Conservation (phyloP, 2,113 vertebrate species). For the Malurus alboscapulatus region DNA sequence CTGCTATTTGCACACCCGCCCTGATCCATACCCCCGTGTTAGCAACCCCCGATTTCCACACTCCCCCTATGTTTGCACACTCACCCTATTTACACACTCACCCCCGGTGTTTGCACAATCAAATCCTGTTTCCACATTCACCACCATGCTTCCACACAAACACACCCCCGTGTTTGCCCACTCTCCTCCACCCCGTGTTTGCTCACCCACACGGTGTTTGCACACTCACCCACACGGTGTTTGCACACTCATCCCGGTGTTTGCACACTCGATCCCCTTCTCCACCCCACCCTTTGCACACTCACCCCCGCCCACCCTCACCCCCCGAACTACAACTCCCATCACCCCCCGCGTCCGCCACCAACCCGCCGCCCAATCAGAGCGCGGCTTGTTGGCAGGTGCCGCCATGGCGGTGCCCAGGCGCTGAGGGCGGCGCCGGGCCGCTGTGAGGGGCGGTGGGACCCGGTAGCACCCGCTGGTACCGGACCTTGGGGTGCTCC, state of each 20-base stretch:
- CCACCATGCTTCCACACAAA: background rate
- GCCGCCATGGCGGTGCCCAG: constrained; percentile 57
- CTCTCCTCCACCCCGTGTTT: background rate
- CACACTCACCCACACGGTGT: background rate
- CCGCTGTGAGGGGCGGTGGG: background rate
- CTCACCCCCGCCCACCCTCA: background rate
- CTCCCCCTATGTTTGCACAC: background rate
- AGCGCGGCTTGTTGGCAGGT: background rate
- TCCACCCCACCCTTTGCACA: background rate
- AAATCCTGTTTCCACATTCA: background rate
- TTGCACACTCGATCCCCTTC: background rate
- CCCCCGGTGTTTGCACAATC: background rate
- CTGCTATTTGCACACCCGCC: background rate
- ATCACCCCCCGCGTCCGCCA: background rate
- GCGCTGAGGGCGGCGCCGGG: background rate
- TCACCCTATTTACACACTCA: background rate
- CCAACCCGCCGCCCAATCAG: constrained; percentile 43
- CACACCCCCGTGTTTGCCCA: background rate
- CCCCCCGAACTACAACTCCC: constrained; percentile 59
- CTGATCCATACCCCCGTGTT: background rate
- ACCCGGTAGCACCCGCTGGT: rapidly evolving
- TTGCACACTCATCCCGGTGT: background rate
- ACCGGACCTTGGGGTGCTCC: background rate
- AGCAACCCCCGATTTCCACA: background rate
- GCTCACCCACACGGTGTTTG: background rate